Evolutionary conservation across 2,113 vertebrate species (phyloP).

Genomic region (Phodopus roborovskii): DNA sequence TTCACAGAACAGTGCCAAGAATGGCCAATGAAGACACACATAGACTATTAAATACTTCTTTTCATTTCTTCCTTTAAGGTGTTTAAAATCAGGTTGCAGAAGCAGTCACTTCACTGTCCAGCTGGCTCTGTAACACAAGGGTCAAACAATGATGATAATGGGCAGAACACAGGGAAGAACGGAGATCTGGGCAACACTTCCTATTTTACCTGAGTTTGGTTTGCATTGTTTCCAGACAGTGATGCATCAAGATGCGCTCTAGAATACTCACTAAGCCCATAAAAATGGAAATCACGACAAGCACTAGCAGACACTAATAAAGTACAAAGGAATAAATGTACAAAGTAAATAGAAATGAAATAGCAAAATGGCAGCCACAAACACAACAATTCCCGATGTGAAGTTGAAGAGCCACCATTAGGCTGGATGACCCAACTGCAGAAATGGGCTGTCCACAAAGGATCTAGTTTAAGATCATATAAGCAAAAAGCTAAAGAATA

Average conservation of each 20-base stretch:
- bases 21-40: neutral
- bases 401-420: neutral
- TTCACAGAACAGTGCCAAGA: neutral
- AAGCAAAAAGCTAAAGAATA: slow-evolving; percentile 10
- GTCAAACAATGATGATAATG: neutral
- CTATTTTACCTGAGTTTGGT: neutral
- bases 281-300: neutral
- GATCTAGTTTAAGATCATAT: neutral
- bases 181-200: neutral
- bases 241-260: neutral
- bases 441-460: neutral
- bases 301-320: neutral
- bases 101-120: neutral
- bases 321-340: neutral
- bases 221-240: neutral
- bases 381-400: neutral
- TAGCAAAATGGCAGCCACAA: neutral
- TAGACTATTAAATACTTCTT: neutral
- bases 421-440: neutral
- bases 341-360: neutral
- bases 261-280: neutral
- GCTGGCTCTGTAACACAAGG: neutral
- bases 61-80: neutral
- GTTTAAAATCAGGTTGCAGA: neutral
- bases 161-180: neutral